Evolutionary conservation across 2,888 invertebrate species (phyloP), one percentile per base, ranked within the genome.

Genomic region (Candidula unifasciata): DNA sequence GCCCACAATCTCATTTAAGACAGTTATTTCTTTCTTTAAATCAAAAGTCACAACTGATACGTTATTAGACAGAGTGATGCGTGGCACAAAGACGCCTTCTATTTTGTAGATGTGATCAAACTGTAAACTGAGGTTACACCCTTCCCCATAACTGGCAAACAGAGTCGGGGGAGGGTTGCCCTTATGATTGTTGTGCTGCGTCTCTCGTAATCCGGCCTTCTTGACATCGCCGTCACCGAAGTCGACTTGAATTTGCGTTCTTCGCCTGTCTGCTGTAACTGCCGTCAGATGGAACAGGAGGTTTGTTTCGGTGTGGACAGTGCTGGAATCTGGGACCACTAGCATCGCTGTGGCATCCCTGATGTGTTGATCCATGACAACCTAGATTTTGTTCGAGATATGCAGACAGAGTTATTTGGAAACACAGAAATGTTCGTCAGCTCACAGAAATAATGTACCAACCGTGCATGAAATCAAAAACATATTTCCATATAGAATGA

Each of bases 131-230:
- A 92, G 83, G 33, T 81, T 85, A 85, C 92, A 92, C 1, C 90
- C 90, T 5, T 88, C 88, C 0, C 91, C 91, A 79, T 92, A 92
- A 82, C 88, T 90, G 37, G 91, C 89, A 3, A 88, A 85, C 44
- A 92, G 81, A 16, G 76, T 80, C 10, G 76, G 76, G 0, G 37
- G n/a, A 10, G 27, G 3, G 18, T 18, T 44, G 13, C 68, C 85
- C 0, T 44, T 18, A 10, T 21, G n/a, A 27, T 33, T 60, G 27
- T 16, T 71, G 66, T 85, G 80, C 33, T 82, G 82, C 6, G 73
- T 78, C 54, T 91, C 91, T 44, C 88, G 80, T 18, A 91, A 80
- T 10, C 88, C 85, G 1, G 89, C 89, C 3, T 76, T 80, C 69
- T 89, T 88, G 27, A 85, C 83, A 30, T 86, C 83, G 3, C 88